Conservation (phyloP, 2,113 vertebrate species). For the Coptodon rendalli region DNA sequence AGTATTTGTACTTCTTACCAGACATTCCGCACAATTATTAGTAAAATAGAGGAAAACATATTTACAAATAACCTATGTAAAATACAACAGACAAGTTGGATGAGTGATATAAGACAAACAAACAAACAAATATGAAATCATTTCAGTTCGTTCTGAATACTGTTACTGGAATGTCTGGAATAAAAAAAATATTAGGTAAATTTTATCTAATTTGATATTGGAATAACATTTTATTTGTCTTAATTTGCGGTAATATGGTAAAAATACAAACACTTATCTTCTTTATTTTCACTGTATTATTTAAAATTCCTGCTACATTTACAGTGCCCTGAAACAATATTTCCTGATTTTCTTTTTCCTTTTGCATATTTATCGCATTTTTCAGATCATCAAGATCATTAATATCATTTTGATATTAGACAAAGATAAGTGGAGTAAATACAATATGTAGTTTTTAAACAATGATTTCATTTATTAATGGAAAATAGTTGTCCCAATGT, state of each 20-base stretch:
- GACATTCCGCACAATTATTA: neutral
- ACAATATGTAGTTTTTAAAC: neutral
- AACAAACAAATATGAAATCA: neutral
- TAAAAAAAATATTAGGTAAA: neutral
- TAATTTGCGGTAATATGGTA: neutral
- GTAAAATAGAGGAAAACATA: neutral
- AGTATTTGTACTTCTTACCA: neutral
- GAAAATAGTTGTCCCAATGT: rapidly evolving
- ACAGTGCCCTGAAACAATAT: neutral
- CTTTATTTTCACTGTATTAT: rapidly evolving
- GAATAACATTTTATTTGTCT: neutral
- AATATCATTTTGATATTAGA: neutral
- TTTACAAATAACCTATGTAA: neutral
- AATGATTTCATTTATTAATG: neutral
- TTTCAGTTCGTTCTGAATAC: neutral
- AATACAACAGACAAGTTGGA: neutral
- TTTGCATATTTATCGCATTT: rapidly evolving
- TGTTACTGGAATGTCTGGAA: neutral
- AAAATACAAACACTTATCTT: neutral
- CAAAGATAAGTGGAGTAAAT: neutral
- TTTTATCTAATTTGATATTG: neutral
- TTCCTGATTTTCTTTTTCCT: neutral
- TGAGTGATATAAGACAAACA: neutral
- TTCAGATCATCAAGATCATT: neutral
- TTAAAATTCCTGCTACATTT: rapidly evolving